Evolutionary conservation across 1,140 invertebrate genomes (phyloP), one percentile per base, ranked within the genome.

Genomic region (Condylostylus longicornis): DNA sequence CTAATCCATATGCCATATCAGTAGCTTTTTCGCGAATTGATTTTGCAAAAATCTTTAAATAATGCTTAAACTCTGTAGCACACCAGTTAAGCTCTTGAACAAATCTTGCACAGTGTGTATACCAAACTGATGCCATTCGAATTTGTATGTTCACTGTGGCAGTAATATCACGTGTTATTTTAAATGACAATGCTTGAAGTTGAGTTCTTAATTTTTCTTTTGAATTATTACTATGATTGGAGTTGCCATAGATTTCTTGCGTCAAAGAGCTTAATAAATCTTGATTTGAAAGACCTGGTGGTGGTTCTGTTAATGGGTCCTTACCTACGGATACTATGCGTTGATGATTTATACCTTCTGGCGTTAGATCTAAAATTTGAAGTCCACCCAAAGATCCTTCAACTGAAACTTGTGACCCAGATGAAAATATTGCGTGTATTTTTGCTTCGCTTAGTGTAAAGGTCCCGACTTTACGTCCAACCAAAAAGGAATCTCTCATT

Each of bases 1-100:
- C 87, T 30, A 95, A 69, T 18, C 85, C 88, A 35, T 85, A 77
- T 10, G 90, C 90, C 72, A 95, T 87, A 62, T 95, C 89, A 1
- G 85, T 85, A 10, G 90, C 90, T 27, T 89, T 89, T 34, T 77
- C 75, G 48, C 80, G 79, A 42, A 95, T 83, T 15, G 86, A 86
- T 23, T 74, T 69, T 4, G 80, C 77, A 34, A 91, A 68, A 47
- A 84, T 79, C 57, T 49, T 65, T 21, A 77, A 56, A 57, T 75
- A 74, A 49, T 73, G 69, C 48, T 74, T 72, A 53, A 77, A 77
- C 61, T 74, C 71, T 8, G 76, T 74, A 12, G 81, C 74, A 60
- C 88, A 94, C 2, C 79, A 82, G 43, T 75, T 73, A 18, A 95
- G 61, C 57, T 95, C 89, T n/a, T 75, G 70, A 12, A 95, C 67